Base-by-base conservation (phyloP, 37 sponge, comb jelly and placozoan species). In the Ephydatia muelleri region DNA sequence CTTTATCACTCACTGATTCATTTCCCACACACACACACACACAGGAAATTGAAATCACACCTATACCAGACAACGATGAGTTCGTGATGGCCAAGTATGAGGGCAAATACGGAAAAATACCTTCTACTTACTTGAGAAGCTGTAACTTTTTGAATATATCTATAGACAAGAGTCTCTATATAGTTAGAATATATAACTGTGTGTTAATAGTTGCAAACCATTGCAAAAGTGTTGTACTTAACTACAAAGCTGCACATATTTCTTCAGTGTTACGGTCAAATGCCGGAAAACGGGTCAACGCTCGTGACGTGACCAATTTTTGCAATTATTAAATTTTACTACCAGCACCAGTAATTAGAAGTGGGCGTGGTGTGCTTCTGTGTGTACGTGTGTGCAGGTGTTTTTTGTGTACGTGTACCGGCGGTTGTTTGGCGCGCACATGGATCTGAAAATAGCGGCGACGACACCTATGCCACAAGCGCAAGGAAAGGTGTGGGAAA, bases 51-150 rank as follows among this genome's bases (percentile, higher is more conserved):
- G 81, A 38, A 11, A 88, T 85, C 64, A 68, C 65, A 1, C 81
- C 88, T 22, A 69, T 93, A 3, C 87, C 87, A 31, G 85, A 72
- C 22, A 87, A 90, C 39, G 88, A 80, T 70, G 87, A 89, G 16
- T 84, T 81, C 38, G 49, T 79, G 64, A 84, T 93, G 79, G 91
- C 85, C 4, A 49, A 87, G 28, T 68, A 71, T 9, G 71, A 80
- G 3, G 88, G 84, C 23, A 72, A 82, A 73, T 57, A 67, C 65
- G 94, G 94, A 4, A 89, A 87, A 40, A 77, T 93, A 25, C 90
- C 88, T 11, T 47, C 73, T 23, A 81, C 91, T 16, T 86, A 93
- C 57, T 93, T 8, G 91, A 93, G 37, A 31, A 84, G 28, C 49
- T 93, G 13, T 93, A 81, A 89, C 30, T 23, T 0, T 57, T 49